Evolutionary conservation across 2,113 vertebrate genomes (phyloP).

Genomic region (Ancistrus triradiatus): DNA sequence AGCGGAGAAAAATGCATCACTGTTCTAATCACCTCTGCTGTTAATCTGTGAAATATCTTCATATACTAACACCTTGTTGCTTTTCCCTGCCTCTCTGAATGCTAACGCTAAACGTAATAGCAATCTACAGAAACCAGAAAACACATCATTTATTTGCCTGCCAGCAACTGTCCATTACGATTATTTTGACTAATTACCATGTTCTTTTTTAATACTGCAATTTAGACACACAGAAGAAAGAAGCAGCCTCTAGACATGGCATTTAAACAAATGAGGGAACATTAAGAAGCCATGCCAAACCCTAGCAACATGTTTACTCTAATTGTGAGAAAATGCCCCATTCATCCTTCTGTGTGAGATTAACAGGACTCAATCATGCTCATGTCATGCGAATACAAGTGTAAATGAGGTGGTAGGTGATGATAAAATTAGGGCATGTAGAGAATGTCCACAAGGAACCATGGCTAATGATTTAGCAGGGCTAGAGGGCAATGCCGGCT

Average conservation of each 20-base stretch:
- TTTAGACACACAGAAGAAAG: neutral
- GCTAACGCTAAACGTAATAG: neutral
- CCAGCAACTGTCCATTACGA: neutral
- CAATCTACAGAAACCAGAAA: slow-evolving; percentile 8
- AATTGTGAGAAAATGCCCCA: slow-evolving; percentile 9
- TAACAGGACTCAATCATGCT: neutral
- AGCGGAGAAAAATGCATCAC: neutral
- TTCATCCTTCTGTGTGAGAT: neutral
- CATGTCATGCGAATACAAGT: neutral
- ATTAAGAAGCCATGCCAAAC: neutral
- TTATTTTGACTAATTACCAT: slow-evolving; percentile 24
- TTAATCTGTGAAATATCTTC: slow-evolving; percentile 23
- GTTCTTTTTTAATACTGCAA: neutral
- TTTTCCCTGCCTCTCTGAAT: slow-evolving; percentile 19
- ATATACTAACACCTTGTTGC: slow-evolving; percentile 15
- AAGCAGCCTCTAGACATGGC: neutral
- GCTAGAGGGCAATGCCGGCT: too few species aligned
- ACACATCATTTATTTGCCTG: slow-evolving; percentile 28
- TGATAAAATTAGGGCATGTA: too few species aligned
- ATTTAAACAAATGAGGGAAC: neutral
- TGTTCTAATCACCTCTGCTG: neutral
- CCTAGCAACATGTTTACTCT: slow-evolving; percentile 2
- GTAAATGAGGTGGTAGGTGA: too few species aligned
- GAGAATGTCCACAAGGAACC: too few species aligned
- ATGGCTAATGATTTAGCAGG: too few species aligned